These are phyloP conservation scores for Anthopleura sola DNA, from an alignment of 64 coral and sea anemone genomes.

Conservation along the genomic window DNA sequence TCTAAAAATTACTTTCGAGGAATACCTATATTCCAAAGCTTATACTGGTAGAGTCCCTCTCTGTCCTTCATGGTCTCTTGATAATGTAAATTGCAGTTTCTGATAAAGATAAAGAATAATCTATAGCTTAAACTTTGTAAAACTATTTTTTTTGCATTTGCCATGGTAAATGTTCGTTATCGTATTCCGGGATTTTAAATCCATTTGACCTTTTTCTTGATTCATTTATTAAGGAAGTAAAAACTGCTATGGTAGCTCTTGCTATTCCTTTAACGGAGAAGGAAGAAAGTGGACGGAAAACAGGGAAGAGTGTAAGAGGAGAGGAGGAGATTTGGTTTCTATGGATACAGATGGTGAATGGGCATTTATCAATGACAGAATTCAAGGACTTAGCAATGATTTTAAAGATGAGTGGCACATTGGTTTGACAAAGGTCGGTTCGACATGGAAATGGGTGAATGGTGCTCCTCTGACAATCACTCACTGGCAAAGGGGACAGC, in stretches of 20 bases:
- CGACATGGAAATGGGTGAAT: conserved; percentile 44
- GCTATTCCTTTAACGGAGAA: neutral
- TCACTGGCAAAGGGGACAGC: conserved; percentile 33
- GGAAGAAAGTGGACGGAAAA: conserved; percentile 28
- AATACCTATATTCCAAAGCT: too few relatives aligned
- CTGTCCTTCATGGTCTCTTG: too few relatives aligned
- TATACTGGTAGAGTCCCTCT: too few relatives aligned
- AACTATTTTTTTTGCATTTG: too few relatives aligned
- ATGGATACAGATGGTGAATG: conserved; percentile 43
- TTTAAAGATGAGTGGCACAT: conserved; percentile 34
- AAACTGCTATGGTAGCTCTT: conserved; percentile 12
- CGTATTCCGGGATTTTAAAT: too few relatives aligned
- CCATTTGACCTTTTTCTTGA: too few relatives aligned
- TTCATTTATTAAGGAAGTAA: neutral
- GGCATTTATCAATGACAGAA: neutral
- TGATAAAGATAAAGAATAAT: too few relatives aligned
- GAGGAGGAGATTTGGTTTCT: conserved; percentile 16
- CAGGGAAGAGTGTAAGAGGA: conserved; percentile 3
- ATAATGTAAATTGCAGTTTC: too few relatives aligned
- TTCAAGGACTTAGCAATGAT: neutral
- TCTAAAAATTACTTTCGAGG: too few relatives aligned
- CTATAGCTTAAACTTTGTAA: too few relatives aligned
- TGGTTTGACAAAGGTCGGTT: conserved; percentile 37
- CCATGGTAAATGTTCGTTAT: too few relatives aligned
- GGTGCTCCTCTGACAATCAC: conserved; percentile 3